Evolutionary conservation across 2,797 vertebrate species (phyloP), one percentile per base, ranked within the genome.

Genomic region (Falco naumanni): DNA sequence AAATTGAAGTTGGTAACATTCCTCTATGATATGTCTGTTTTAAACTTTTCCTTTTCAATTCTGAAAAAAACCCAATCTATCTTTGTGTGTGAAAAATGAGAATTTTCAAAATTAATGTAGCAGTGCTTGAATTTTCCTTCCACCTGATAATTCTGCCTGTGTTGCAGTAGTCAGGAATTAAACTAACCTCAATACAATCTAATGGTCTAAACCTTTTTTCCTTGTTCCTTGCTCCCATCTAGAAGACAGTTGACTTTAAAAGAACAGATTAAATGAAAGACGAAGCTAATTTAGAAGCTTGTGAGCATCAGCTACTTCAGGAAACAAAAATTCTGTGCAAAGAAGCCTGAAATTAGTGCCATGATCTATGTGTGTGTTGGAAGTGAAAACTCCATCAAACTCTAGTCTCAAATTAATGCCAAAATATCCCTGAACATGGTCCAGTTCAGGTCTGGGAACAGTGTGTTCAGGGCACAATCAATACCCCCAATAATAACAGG

Each of bases 341-440:
- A 93, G 76, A 79, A 89, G 63, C 50, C 82, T 85, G 72, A 94
- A 90, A 89, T 91, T 78, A 54, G 66, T 89, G 54, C 47, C 57
- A 6, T 88, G 84, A 93, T 80, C 60, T 88, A 2, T 94, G 48
- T 90, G 34, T 76, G 47, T 79, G 96, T 94, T 97, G 96, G 84
- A 97, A 96, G 89, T 96, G 93, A 97, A 98, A 98, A 97, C 97
- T 96, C 87, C 90, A 93, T 97, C 95, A 91, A 94, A 91, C 79
- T 95, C 90, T 60, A n/a, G 94, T 90, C 87, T 96, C 96, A 98
- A 98, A 99, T 98, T 98, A 98, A 78, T 78, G 48, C 96, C 97
- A 98, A 98, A 98, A 98, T 98, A 98, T 97, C 98, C 95, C 91
- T 88, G 96, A 97, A 98, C 98, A 98, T 92, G 96, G 90, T 96